Base-by-base conservation (phyloP, 2,797 vertebrate species). In the Oreortyx pictus region DNA sequence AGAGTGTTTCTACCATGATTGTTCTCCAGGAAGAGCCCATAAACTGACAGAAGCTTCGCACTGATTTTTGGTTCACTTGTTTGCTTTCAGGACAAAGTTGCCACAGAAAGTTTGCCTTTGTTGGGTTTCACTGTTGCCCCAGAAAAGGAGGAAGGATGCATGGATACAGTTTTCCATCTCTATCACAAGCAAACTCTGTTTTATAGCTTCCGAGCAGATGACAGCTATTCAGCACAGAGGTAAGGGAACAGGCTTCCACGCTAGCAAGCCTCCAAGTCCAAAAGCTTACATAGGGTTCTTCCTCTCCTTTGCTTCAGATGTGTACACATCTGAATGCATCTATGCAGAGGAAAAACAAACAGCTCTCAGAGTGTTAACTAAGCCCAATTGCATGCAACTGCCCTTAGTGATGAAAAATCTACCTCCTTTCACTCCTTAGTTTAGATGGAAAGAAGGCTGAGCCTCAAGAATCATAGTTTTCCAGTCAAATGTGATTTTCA, bases 121-220 rank as follows among this genome's bases (percentile, higher is more conserved):
- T 85, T 99, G 97, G 99, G 99, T 75, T 99, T 99, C 98, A 99
- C 98, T 54, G 98, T 99, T 88, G 97, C 97, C 19, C 97, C 98
- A 37, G 98, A 98, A 78, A 98, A 96, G 95, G 98, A 97, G 18
- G 98, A 98, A 50, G 97, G 97, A 88, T 98, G 89, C 59, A 84
- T 83, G 3, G 98, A 98, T 67, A 97, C 98, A 20, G 93, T 98
- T 89, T 99, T 99, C 93, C 99, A 99, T 95, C 99, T 99, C 86
- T 99, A 99, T 97, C 99, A 99, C 97, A 99, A 99, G 98, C 98
- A 98, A 93, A 99, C 98, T 37, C 97, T 99, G 78, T 99, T 98
- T 94, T 99, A 99, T 74, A 99, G 98, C 93, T 99, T 99, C 97
- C 98, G 98, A 97, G 98, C 99, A 29, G 98, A 99, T 92, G 98